A percentile compares a stretch with the other conserved stretches of the same genome.
phyloP scores from a whole-genome alignment of 1,140 invertebrate species.

The Mylabris phalerata region DNA sequence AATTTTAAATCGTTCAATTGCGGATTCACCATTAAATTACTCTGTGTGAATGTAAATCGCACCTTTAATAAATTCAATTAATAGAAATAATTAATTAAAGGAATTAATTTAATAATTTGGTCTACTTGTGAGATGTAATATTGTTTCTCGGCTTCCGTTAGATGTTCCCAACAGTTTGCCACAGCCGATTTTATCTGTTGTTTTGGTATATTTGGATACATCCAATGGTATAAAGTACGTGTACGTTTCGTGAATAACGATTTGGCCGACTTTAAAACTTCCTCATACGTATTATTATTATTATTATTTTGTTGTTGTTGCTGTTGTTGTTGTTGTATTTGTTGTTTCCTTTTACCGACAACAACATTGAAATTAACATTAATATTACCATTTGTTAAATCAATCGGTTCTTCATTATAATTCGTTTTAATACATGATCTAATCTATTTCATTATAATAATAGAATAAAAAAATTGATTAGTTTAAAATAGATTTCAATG shows the following conservation, averaged over 20 bases:
- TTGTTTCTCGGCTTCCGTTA: conserved; percentile 36
- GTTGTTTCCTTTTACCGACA: background rate
- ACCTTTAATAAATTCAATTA: conserved; percentile 26
- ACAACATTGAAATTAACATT: background rate
- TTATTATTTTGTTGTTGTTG: background rate
- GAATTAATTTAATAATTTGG: background rate
- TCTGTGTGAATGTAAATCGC: conserved; percentile 33
- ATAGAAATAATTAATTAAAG: background rate
- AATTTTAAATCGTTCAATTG: conserved; percentile 23
- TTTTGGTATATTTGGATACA: conserved; percentile 39
- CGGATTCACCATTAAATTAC: conserved; percentile 39
- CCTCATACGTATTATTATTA: conserved; percentile 4
- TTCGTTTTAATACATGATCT: background rate
- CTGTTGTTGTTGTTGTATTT: no score
- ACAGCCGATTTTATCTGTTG: conserved; percentile 37
- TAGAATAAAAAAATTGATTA: no score
- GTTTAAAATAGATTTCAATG: no score
- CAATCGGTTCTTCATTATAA: background rate
- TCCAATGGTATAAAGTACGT: conserved; percentile 42
- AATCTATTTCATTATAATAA: background rate
- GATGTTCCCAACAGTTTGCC: conserved; percentile 36
- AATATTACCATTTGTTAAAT: conserved; percentile 1
- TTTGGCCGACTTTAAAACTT: conserved; percentile 40
- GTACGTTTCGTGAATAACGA: conserved; percentile 42
- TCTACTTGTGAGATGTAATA: conserved; percentile 41